Evolutionary conservation across 2,113 vertebrate species (phyloP).

Genomic region (Micronycteris hirsuta): DNA sequence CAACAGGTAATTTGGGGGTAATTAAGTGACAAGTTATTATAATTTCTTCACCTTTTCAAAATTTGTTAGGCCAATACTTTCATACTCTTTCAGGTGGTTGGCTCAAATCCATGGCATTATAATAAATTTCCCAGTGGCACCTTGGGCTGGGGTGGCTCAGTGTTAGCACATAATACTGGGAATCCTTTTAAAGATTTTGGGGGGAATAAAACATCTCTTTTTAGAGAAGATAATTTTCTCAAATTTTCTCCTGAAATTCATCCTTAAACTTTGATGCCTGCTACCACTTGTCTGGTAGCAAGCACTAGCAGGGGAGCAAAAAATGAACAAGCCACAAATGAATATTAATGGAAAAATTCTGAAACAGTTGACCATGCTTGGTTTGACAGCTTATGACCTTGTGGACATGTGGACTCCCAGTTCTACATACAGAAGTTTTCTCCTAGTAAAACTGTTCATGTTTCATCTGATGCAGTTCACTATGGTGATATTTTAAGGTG

Average conservation of each 20-base stretch:
- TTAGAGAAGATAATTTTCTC: slow-evolving; percentile 1
- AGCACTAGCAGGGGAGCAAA: slow-evolving; percentile 37
- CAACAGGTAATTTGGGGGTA: neutral
- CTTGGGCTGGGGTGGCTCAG: neutral
- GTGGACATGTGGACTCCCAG: slow-evolving; percentile 24
- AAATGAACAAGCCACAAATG: slow-evolving; percentile 53
- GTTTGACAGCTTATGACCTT: slow-evolving; percentile 57
- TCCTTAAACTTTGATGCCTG: slow-evolving; percentile 31
- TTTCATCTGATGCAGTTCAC: neutral
- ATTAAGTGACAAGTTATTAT: neutral
- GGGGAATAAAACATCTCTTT: neutral
- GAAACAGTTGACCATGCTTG: slow-evolving; percentile 40
- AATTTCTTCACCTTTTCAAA: neutral
- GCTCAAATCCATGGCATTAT: neutral
- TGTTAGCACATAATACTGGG: neutral
- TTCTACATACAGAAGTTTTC: slow-evolving; percentile 30
- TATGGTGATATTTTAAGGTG: slow-evolving; percentile 4
- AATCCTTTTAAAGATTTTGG: neutral
- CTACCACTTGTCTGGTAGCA: slow-evolving; percentile 24
- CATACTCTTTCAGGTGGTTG: neutral
- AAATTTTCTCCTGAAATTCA: neutral
- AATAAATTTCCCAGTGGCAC: neutral
- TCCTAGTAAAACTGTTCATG: neutral
- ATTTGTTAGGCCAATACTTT: neutral
- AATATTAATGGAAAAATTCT: slow-evolving; percentile 58